Conservation (phyloP, 1,140 invertebrate species). For the Colletes latitarsis region DNA sequence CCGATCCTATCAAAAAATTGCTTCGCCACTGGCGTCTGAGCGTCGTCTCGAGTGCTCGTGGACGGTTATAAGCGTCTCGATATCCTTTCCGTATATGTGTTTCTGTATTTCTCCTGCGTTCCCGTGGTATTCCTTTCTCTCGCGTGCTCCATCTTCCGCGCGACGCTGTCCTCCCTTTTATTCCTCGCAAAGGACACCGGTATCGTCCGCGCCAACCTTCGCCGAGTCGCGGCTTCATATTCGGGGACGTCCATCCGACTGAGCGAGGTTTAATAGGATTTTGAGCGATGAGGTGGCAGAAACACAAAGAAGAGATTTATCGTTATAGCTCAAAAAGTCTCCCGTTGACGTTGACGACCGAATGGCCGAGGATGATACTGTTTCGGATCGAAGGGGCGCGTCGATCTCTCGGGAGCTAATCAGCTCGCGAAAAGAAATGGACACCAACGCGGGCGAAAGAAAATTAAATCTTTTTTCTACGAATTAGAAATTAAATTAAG, state of each 20-base stretch:
- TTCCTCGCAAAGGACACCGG: slow-evolving; percentile 9
- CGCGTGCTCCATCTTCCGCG: not conserved
- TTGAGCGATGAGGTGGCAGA: not conserved
- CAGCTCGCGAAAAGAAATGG: too few species aligned
- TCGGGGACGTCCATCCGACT: not conserved
- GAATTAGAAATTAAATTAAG: too few species aligned
- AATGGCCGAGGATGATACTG: too few species aligned
- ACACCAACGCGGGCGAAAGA: too few species aligned
- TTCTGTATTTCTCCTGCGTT: slow-evolving; percentile 28
- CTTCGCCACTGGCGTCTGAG: slow-evolving; percentile 69
- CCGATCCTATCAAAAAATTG: slow-evolving; percentile 75
- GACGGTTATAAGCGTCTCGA: slow-evolving; percentile 39
- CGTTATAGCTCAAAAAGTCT: too few species aligned
- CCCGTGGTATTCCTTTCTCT: not conserved
- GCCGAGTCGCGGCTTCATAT: not conserved
- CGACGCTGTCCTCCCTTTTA: not conserved
- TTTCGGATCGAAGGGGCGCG: too few species aligned
- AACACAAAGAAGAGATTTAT: too few species aligned
- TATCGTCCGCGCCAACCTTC: not conserved
- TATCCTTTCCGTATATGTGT: slow-evolving; percentile 41
- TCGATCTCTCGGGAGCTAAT: too few species aligned
- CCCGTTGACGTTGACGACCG: too few species aligned
- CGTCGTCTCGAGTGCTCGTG: slow-evolving; percentile 55
- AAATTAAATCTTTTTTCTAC: too few species aligned
- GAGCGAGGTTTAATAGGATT: not conserved